phyloP scores from a whole-genome alignment of 2,797 vertebrate species.

The Tenualosa thibaudeaui region DNA sequence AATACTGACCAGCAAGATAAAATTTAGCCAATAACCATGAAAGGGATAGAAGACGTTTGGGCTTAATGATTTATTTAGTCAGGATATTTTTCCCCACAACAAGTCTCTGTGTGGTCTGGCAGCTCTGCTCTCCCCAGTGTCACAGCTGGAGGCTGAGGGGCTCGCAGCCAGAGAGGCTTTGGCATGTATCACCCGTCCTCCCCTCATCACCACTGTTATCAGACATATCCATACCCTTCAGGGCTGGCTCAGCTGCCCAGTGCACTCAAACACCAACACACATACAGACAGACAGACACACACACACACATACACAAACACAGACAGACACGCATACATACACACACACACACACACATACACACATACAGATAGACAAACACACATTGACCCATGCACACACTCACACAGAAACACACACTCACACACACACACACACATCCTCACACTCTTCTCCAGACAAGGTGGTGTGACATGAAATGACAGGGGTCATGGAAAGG shows the following conservation, averaged over 20 bases:
- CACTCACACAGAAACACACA: neutral
- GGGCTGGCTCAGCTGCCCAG: constrained; percentile 46
- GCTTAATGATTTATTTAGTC: constrained; percentile 32
- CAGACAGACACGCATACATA: neutral
- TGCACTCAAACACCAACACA: neutral
- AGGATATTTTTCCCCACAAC: neutral
- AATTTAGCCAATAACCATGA: neutral
- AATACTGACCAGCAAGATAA: neutral
- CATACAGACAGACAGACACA: neutral
- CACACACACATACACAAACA: neutral
- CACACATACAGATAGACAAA: neutral
- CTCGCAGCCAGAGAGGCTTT: constrained; percentile 52
- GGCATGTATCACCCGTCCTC: constrained; percentile 50
- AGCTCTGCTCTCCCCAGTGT: neutral
- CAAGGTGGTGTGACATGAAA: neutral
- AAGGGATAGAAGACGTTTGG: neutral
- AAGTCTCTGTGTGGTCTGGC: neutral
- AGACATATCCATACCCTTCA: constrained; percentile 71
- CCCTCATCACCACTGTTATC: constrained; percentile 68
- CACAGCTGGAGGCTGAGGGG: constrained; percentile 25
- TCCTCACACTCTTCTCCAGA: neutral
- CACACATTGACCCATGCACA: neutral
- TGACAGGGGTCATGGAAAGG: neutral
- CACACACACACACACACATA: neutral
- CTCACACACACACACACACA: constrained; percentile 25